phyloP scores from a whole-genome alignment of 2,113 vertebrate genomes.

The Odocoileus hemionus region DNA sequence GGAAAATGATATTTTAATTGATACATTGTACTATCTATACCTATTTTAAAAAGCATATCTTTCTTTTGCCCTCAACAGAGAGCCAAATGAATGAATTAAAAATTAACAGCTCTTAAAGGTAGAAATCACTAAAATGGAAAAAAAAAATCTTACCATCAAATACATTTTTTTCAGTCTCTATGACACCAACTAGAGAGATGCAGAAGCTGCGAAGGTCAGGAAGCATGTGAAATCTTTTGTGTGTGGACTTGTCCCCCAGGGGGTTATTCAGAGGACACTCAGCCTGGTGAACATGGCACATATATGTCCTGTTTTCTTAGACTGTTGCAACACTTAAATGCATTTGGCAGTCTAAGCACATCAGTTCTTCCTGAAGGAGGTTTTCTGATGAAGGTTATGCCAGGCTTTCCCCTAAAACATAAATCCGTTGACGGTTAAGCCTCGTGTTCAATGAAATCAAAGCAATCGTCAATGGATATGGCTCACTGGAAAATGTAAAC shows the following conservation, averaged over 20 bases:
- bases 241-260: background rate
- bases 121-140: background rate
- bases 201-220: background rate
- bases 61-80: background rate
- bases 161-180: background rate
- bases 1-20: background rate
- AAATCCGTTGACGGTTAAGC: slow-evolving; percentile 58
- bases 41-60: background rate
- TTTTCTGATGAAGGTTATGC: slow-evolving; percentile 67
- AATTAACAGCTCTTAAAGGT: background rate
- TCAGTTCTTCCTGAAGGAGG: slow-evolving; percentile 47
- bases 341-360: slow-evolving; percentile 72
- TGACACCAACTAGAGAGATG: background rate
- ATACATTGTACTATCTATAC: background rate
- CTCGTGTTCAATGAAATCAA: slow-evolving; percentile 57
- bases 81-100: background rate
- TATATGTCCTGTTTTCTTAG: slow-evolving; percentile 28
- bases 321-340: slow-evolving; percentile 52
- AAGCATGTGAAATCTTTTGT: background rate
- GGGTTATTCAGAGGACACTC: background rate
- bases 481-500: slow-evolving; percentile 58
- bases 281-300: background rate
- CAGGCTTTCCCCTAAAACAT: slow-evolving; percentile 56
- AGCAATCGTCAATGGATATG: slow-evolving; percentile 26
- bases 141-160: background rate